These are phyloP conservation scores for Ceuthmochares aereus DNA, from an alignment of 2,113 vertebrate species.

Conservation along the genomic window DNA sequence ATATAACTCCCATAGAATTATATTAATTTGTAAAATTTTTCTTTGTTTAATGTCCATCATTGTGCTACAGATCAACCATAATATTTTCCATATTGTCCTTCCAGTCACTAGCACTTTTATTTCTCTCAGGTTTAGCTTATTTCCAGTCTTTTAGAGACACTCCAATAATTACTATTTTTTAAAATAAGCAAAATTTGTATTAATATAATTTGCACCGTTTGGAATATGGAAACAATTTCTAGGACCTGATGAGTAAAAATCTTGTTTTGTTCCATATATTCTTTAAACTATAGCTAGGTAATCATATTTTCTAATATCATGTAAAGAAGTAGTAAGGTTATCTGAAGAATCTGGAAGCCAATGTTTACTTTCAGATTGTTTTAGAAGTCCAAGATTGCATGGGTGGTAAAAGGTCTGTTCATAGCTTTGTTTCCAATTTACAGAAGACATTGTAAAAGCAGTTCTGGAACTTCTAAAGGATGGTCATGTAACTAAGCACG, in stretches of 20 bases:
- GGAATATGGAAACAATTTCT: neutral
- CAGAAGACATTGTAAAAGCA: neutral
- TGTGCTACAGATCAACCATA: neutral
- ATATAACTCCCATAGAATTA: neutral
- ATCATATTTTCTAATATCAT: neutral
- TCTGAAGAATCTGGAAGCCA: neutral
- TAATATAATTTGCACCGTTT: neutral
- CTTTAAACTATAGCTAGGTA: neutral
- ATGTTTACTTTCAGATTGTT: neutral
- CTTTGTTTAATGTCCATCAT: neutral
- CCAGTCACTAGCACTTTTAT: neutral
- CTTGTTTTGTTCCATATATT: neutral
- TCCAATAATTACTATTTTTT: neutral
- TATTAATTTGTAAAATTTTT: neutral
- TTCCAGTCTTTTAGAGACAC: neutral
- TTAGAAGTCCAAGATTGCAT: neutral
- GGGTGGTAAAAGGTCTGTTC: neutral
- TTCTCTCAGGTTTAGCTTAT: neutral
- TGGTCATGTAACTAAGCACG: neutral
- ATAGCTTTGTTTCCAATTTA: neutral
- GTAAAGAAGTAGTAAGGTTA: neutral
- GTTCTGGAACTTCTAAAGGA: neutral
- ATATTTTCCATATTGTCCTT: neutral
- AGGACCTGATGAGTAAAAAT: neutral
- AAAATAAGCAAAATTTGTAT: neutral